Conservation (phyloP, 2,888 invertebrate species). For the Ethmia dodecea region DNA sequence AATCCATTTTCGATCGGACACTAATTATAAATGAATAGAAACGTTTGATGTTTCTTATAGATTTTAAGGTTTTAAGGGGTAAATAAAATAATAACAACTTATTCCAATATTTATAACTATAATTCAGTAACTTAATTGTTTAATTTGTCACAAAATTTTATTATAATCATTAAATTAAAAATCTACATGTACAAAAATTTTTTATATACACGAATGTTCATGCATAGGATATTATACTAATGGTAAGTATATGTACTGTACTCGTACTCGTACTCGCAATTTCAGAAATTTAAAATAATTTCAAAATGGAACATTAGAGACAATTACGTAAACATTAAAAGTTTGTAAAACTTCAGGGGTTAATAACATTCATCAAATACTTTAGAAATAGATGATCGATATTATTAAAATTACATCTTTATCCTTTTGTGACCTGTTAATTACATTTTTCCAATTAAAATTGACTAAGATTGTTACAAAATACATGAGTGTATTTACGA, state of each 20-base stretch:
- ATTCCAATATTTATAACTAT: slow-evolving; percentile 46
- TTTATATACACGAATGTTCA: slow-evolving; percentile 70
- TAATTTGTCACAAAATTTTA: slow-evolving; percentile 62
- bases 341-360: slow-evolving; percentile 31
- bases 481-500: slow-evolving; percentile 6
- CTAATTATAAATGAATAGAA: too few species aligned
- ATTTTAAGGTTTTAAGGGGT: too few species aligned
- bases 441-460: slow-evolving; percentile 35
- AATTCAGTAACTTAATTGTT: slow-evolving; percentile 69
- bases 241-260: slow-evolving; percentile 57
- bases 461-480: slow-evolving; percentile 34
- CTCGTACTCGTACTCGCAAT: slow-evolving; percentile 40
- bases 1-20: too few species aligned
- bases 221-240: slow-evolving; percentile 56
- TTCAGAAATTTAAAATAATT: slow-evolving; percentile 54
- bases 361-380: slow-evolving; percentile 15
- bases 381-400: slow-evolving; percentile 29
- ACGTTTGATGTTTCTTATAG: too few species aligned
- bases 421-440: slow-evolving; percentile 28
- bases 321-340: slow-evolving; percentile 33
- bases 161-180: slow-evolving; percentile 68
- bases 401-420: slow-evolving; percentile 32
- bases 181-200: slow-evolving; percentile 74
- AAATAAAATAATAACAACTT: background rate
- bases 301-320: slow-evolving; percentile 42